A percentile compares a stretch with the other conserved stretches of the same genome.
Conservation (phyloP, 2,113 vertebrate species). For the Urocolius indicus region DNA sequence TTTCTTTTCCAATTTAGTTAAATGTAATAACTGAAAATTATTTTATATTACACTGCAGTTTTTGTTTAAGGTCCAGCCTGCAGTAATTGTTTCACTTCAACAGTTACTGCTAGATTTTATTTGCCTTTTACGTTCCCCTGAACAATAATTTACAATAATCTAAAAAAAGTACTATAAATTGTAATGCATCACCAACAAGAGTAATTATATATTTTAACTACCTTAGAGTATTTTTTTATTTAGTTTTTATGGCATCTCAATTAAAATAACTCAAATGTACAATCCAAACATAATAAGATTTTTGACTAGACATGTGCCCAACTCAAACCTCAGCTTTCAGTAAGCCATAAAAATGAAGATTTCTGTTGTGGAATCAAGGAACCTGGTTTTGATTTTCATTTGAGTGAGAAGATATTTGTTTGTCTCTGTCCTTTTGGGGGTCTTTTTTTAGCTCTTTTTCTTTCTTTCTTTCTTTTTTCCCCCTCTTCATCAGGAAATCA, state of each 20-base stretch:
- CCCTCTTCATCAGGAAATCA: background rate
- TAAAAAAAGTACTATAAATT: background rate
- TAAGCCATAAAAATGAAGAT: background rate
- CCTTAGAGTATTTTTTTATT: background rate
- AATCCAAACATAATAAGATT: background rate
- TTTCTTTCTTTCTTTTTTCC: background rate
- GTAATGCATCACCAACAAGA: background rate
- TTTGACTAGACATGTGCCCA: background rate
- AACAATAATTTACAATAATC: background rate
- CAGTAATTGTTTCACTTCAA: background rate
- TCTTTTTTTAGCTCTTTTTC: background rate
- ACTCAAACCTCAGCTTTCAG: background rate
- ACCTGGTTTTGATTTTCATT: background rate
- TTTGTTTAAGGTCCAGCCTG: background rate
- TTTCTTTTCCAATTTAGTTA: constrained; percentile 2
- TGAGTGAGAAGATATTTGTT: background rate
- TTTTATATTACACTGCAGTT: background rate
- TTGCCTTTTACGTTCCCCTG: background rate
- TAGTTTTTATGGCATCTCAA: background rate
- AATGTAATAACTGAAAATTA: background rate
- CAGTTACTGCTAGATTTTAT: constrained; percentile 5
- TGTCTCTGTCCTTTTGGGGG: background rate
- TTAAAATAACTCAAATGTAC: background rate
- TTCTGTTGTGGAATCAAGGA: background rate
- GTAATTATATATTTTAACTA: background rate